phyloP scores from a whole-genome alignment of 2,888 invertebrate genomes.

The Agonum fuliginosum region DNA sequence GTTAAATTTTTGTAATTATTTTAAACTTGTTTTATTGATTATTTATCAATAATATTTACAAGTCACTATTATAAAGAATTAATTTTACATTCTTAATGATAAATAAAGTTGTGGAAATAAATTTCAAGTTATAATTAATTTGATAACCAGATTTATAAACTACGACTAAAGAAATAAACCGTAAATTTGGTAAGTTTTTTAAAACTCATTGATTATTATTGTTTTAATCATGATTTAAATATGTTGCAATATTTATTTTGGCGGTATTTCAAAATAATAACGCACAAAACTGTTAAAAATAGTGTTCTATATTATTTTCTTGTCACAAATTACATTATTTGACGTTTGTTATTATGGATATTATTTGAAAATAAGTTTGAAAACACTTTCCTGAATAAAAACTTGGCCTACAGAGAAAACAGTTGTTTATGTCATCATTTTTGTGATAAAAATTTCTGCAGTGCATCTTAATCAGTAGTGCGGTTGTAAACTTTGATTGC shows the following conservation, averaged over 20 bases:
- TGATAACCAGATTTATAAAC: no score
- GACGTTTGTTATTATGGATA: no score
- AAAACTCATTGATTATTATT: no score
- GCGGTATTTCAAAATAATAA: background rate
- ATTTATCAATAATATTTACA: slow-evolving; percentile 8
- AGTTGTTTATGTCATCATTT: background rate
- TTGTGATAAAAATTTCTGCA: slow-evolving; percentile 18
- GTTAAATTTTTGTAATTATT: background rate
- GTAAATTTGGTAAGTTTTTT: no score
- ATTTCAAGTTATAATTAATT: no score
- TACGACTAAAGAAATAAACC: no score
- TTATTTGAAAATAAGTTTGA: no score
- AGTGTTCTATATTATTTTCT: background rate
- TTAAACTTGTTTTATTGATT: slow-evolving; percentile 3
- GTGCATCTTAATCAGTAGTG: background rate
- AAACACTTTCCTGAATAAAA: no score
- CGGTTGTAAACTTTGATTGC: background rate
- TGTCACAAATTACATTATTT: no score
- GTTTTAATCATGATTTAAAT: no score
- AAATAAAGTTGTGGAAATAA: background rate
- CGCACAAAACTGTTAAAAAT: no score
- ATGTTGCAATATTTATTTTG: background rate
- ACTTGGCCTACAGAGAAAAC: no score
- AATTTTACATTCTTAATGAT: background rate
- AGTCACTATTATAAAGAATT: background rate